Evolutionary conservation across 2,888 invertebrate genomes (phyloP).

Genomic region (Archaeoteleia sp.): DNA sequence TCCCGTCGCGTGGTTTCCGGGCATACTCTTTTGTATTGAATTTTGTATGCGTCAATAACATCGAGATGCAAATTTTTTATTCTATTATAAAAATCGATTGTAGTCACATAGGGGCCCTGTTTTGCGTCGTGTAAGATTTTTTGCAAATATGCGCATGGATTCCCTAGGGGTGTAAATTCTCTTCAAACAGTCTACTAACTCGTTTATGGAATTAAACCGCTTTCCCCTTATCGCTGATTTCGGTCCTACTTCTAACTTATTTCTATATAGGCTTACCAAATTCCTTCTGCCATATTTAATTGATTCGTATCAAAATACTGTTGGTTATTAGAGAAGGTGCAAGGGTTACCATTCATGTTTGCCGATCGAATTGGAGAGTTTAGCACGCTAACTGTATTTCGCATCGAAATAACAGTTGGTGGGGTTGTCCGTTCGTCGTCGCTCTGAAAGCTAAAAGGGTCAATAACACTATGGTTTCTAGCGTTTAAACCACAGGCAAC

Average conservation of each 20-base stretch:
- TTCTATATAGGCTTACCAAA: not conserved
- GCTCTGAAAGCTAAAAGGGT: no score
- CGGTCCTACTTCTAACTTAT: not conserved
- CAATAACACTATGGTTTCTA: no score
- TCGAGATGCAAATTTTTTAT: slow-evolving; percentile 5
- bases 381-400: no score
- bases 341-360: no score
- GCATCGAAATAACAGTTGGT: no score
- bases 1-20: not conserved
- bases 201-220: not conserved
- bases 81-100: slow-evolving; percentile 13
- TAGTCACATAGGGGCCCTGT: slow-evolving; percentile 2
- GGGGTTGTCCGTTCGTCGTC: no score
- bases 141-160: not conserved
- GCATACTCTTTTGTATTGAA: slow-evolving; percentile 6
- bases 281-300: no score
- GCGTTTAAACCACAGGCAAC: no score
- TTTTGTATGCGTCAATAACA: slow-evolving; percentile 12
- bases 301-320: no score
- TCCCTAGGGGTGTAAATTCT: not conserved
- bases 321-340: no score
- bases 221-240: no score
- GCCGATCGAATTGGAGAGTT: no score
- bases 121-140: not conserved
- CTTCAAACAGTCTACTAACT: slow-evolving; percentile 3